Base-by-base conservation (phyloP, 2,888 invertebrate genomes). In the Reticulitermes lucifugus region DNA sequence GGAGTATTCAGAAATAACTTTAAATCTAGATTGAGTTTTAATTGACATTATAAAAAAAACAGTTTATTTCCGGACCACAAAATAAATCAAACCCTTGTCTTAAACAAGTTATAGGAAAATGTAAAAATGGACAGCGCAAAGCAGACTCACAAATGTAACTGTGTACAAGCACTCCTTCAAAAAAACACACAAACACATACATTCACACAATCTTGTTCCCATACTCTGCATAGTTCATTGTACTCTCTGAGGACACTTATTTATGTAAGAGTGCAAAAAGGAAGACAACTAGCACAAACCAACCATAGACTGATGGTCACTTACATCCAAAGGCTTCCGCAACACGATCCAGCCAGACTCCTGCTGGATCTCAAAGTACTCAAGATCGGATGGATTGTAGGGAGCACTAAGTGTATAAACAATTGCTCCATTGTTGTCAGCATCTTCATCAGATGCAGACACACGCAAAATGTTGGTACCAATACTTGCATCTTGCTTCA, bases 291-390 rank as follows among this genome's bases (percentile, higher is more conserved):
- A 73, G 81, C 81, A 79, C 84, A 84, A 59, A 84, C 55, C 83
- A 70, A 59, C 81, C 60, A 81, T n/a, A 81, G 43, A 43, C 7
- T 41, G 81, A 43, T n/a, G 22, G 43, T 93, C 94, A 98, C 98
- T 98, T 96, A 98, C 98, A 95, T 98, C 98, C 90, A 99, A 93
- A 85, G 98, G 97, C 91, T 98, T 98, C 93, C 96, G 97, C 89
- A 98, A 93, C 86, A 97, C 97, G 90, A 99, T 98, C 98, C 98
- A 98, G 90, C 99, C 99, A 89, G 98, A 98, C 91, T 98, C 98
- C 88, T 97, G 96, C 92, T 98, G 98, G 89, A 99, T 98, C 91
- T 97, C 96, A 91, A 99, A 99, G 92, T 98, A 98, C 90, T 98
- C 97, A 89, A 98, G 94, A 91, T 97, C 97, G 84, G 95, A 95